Evolutionary conservation across 2,888 invertebrate species (phyloP).

Genomic region (Tipula vernalis): DNA sequence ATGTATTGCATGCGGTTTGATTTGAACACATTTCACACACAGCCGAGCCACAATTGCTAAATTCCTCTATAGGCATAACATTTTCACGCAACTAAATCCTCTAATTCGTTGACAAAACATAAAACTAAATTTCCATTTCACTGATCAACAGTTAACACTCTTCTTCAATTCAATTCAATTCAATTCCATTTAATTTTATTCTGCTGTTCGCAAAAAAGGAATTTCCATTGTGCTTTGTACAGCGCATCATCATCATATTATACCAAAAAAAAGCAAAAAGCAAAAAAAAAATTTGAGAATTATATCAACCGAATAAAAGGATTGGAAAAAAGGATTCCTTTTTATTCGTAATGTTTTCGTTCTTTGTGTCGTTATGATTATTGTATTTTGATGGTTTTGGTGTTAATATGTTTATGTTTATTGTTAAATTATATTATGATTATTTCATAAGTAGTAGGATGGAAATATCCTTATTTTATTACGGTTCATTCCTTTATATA

Average conservation of each 20-base stretch:
- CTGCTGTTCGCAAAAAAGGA: background rate
- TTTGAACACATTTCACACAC: background rate
- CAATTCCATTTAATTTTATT: background rate
- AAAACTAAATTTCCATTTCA: background rate
- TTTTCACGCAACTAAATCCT: background rate
- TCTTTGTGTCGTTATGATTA: slow-evolving; percentile 4
- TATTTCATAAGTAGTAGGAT: slow-evolving; percentile 4
- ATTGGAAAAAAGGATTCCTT: background rate
- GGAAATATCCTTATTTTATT: background rate
- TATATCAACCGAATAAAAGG: background rate
- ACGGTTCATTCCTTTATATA: background rate
- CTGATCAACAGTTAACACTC: background rate
- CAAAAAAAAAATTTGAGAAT: background rate
- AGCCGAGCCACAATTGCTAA: background rate
- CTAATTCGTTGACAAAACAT: background rate
- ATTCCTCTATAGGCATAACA: background rate
- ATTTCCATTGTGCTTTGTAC: background rate
- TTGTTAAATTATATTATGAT: slow-evolving; percentile 4
- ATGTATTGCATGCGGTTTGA: background rate
- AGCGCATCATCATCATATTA: background rate
- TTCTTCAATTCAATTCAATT: background rate
- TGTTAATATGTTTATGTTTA: slow-evolving; percentile 4
- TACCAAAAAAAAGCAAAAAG: background rate
- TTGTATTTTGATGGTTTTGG: background rate
- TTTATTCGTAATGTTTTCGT: background rate